Evolutionary conservation across 1,140 invertebrate species (phyloP).

Genomic region (Apolygus lucorum): DNA sequence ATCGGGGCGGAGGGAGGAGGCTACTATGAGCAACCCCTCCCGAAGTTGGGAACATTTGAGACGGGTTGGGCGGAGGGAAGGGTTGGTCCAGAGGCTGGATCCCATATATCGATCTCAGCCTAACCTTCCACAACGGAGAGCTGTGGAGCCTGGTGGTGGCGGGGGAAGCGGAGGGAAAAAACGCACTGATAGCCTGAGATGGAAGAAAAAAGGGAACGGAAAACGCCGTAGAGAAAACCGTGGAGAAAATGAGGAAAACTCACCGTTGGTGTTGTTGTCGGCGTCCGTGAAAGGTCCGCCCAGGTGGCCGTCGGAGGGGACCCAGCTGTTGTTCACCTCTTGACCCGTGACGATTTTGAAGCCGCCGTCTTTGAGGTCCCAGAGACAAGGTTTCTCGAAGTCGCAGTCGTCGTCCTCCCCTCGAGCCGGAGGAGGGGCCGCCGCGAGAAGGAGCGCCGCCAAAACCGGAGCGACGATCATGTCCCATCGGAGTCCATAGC

Average conservation of each 20-base stretch:
- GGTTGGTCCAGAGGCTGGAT: neutral
- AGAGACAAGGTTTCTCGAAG: conserved; percentile 30
- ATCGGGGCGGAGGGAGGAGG: too few relatives aligned
- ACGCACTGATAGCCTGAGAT: neutral
- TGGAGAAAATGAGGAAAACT: conserved; percentile 25
- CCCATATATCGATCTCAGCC: conserved; percentile 5
- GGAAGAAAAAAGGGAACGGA: neutral
- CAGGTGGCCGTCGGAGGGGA: conserved; percentile 42
- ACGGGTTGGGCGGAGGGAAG: neutral
- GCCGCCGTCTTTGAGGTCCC: conserved; percentile 34
- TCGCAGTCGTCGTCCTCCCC: conserved; percentile 14
- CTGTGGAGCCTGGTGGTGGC: neutral
- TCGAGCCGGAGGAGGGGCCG: neutral
- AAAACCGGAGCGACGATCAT: neutral
- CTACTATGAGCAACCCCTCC: too few relatives aligned
- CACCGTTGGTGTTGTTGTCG: conserved; percentile 41
- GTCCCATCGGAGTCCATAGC: conserved; percentile 12
- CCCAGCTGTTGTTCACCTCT: conserved; percentile 39
- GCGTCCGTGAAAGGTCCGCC: conserved; percentile 41
- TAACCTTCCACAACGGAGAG: conserved; percentile 11
- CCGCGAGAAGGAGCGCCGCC: conserved; percentile 2
- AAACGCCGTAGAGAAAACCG: neutral
- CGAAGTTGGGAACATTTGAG: neutral
- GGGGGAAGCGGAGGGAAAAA: neutral
- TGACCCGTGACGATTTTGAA: conserved; percentile 34